A percentile compares a stretch with the other conserved stretches of the same genome.
These are phyloP conservation scores for Dexiosoma caninum DNA, from an alignment of 2,888 invertebrate species.

Conservation along the genomic window DNA sequence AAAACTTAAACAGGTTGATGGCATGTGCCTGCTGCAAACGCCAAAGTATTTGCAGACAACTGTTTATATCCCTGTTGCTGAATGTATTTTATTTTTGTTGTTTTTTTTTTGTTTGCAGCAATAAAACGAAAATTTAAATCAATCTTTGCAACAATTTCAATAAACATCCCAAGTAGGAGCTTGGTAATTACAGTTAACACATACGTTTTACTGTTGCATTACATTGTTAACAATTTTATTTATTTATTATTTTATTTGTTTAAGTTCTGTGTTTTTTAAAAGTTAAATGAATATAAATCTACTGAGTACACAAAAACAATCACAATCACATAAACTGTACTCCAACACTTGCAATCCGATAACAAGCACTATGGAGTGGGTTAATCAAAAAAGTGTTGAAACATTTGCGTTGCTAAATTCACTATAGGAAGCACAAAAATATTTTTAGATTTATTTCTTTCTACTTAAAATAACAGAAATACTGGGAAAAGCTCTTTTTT, in stretches of 20 bases:
- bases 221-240: too few relatives aligned
- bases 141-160: conserved; percentile 60
- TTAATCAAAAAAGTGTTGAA: neutral
- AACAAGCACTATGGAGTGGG: conserved; percentile 17
- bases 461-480: too few relatives aligned
- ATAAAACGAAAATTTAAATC: conserved; percentile 15
- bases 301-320: conserved; percentile 26
- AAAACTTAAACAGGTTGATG: neutral
- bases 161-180: conserved; percentile 57
- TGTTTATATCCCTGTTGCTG: conserved; percentile 3
- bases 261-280: conserved; percentile 37
- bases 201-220: conserved; percentile 29
- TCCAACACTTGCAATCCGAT: conserved; percentile 5
- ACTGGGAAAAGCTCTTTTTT: too few relatives aligned
- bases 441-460: neutral
- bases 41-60: neutral
- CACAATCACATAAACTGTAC: neutral
- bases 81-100: neutral
- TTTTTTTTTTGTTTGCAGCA: conserved; percentile 2
- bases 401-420: neutral
- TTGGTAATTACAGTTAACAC: conserved; percentile 51
- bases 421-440: neutral
- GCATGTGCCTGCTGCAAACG: neutral
- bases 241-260: conserved; percentile 32
- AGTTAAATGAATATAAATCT: conserved; percentile 54